These are phyloP conservation scores for Tachina fera DNA, from an alignment of 2,888 invertebrate genomes.

Conservation along the genomic window DNA sequence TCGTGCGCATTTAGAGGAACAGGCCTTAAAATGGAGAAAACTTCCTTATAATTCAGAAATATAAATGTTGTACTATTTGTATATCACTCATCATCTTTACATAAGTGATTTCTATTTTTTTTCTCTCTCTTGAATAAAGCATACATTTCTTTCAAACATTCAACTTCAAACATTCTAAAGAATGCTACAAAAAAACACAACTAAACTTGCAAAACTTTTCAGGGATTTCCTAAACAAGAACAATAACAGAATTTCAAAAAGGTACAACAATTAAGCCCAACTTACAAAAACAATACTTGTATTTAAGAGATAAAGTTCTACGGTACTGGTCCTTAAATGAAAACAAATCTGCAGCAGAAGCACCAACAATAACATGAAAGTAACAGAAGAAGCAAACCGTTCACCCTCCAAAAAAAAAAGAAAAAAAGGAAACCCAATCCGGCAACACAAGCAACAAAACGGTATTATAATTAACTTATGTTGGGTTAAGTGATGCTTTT, in stretches of 20 bases:
- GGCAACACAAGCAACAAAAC: slow-evolving; percentile 43
- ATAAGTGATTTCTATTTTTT: not conserved
- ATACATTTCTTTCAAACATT: slow-evolving; percentile 16
- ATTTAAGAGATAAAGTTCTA: slow-evolving; percentile 18
- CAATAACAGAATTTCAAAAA: slow-evolving; percentile 14
- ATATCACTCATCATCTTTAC: not conserved
- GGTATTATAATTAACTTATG: slow-evolving; percentile 74
- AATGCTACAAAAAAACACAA: slow-evolving; percentile 1
- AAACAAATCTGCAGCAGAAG: slow-evolving; percentile 38
- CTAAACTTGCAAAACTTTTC: slow-evolving; percentile 14
- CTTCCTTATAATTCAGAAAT: too few relatives aligned
- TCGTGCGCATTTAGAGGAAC: too few relatives aligned
- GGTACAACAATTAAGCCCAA: slow-evolving; percentile 40
- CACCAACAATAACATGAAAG: slow-evolving; percentile 10
- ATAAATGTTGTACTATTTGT: too few relatives aligned
- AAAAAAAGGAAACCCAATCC: slow-evolving; percentile 7
- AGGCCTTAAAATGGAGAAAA: too few relatives aligned
- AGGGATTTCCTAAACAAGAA: slow-evolving; percentile 43
- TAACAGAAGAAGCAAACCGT: not conserved
- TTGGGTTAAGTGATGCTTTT: slow-evolving; percentile 74
- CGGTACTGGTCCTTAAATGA: slow-evolving; percentile 11
- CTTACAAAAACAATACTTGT: slow-evolving; percentile 4
- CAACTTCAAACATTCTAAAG: not conserved
- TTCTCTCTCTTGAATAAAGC: not conserved
- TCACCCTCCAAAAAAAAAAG: not conserved